Evolutionary conservation across 1,140 invertebrate genomes (phyloP).

Genomic region (Chrysomallon squamiferum): DNA sequence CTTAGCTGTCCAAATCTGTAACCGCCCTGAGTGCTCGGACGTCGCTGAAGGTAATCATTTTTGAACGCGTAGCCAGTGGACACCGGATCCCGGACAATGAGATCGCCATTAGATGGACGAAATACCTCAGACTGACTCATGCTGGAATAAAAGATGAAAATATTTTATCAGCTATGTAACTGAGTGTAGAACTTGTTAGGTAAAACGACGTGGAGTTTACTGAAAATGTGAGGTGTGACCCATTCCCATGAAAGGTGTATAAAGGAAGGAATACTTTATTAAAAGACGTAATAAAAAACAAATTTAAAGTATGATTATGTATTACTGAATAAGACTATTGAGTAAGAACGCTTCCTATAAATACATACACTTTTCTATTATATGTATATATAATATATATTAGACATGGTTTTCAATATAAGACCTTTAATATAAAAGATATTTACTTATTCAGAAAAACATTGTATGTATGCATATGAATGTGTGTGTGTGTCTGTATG

Average conservation of each 20-base stretch:
- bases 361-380: too few species aligned
- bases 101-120: slow-evolving; percentile 38
- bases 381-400: too few species aligned
- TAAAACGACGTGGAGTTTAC: background rate
- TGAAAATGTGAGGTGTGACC: too few species aligned
- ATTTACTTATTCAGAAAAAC: too few species aligned
- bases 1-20: slow-evolving; percentile 61
- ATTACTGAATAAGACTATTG: too few species aligned
- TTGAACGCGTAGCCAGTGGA: slow-evolving; percentile 26
- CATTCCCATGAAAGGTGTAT: too few species aligned
- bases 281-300: too few species aligned
- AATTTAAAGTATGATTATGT: too few species aligned
- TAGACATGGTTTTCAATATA: too few species aligned
- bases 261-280: too few species aligned
- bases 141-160: slow-evolving; percentile 18
- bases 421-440: too few species aligned
- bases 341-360: too few species aligned
- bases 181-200: background rate
- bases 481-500: background rate
- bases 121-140: slow-evolving; percentile 50
- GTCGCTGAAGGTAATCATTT: slow-evolving; percentile 29
- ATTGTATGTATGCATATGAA: background rate
- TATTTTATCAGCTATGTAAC: background rate
- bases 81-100: slow-evolving; percentile 30
- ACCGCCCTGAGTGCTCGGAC: slow-evolving; percentile 50